Percentiles rank a stretch among this genome's conserved stretches.
Conservation (phyloP, 2,797 vertebrate species). For the Macrochelys suwanniensis region DNA sequence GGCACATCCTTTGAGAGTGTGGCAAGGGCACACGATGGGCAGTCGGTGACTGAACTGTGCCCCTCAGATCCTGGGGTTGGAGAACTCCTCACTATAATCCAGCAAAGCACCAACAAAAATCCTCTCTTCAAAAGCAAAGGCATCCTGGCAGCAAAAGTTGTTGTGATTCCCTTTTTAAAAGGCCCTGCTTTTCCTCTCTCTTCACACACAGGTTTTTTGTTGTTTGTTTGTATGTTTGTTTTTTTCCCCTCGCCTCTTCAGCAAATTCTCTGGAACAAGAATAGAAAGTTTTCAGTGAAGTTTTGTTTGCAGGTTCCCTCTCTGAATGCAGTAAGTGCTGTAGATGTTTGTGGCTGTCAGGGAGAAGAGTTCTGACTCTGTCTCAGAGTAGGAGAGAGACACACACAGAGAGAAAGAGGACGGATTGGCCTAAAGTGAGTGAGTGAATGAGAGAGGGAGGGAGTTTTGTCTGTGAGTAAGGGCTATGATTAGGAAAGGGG, state of each 20-base stretch:
- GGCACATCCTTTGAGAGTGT: slow-evolving; percentile 87
- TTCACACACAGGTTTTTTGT: slow-evolving; percentile 76
- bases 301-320: slow-evolving; percentile 85
- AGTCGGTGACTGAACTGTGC: slow-evolving; percentile 82
- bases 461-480: slow-evolving; percentile 86
- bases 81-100: slow-evolving; percentile 87
- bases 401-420: slow-evolving; percentile 72
- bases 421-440: slow-evolving; percentile 85
- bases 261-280: slow-evolving; percentile 85
- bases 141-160: slow-evolving; percentile 87
- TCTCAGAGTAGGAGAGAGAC: slow-evolving; percentile 79
- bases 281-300: slow-evolving; percentile 88
- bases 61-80: slow-evolving; percentile 85
- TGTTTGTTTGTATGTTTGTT: slow-evolving; percentile 26
- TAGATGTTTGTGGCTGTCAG: slow-evolving; percentile 87
- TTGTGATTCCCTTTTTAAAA: slow-evolving; percentile 83
- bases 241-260: slow-evolving; percentile 80
- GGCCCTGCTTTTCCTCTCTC: slow-evolving; percentile 82
- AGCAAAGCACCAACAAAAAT: slow-evolving; percentile 85
- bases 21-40: slow-evolving; percentile 90
- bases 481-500: slow-evolving; percentile 85
- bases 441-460: slow-evolving; percentile 89
- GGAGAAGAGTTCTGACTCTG: slow-evolving; percentile 87
- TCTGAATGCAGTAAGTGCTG: slow-evolving; percentile 85
- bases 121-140: slow-evolving; percentile 85